Percentiles rank a stretch among this genome's conserved stretches.
Evolutionary conservation across 2,113 vertebrate species (phyloP).

Genomic region (Chauna torquata): DNA sequence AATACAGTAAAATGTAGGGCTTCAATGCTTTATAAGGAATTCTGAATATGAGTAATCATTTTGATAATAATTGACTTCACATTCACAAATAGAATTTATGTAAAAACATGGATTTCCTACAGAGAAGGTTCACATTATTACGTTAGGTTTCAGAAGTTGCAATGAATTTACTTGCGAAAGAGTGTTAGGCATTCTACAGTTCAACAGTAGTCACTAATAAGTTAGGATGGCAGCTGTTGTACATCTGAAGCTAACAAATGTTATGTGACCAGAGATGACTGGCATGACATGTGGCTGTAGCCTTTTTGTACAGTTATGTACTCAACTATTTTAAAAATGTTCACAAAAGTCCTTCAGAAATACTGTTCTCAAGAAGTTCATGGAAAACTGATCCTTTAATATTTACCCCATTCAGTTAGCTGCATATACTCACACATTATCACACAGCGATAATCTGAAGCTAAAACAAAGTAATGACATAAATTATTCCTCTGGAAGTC

Average conservation of each 20-base stretch:
- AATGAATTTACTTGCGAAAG: not conserved
- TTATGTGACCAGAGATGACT: constrained; percentile 76
- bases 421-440: constrained; percentile 53
- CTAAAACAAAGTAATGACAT: constrained; percentile 7
- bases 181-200: not conserved
- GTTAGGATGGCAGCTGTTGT: constrained; percentile 72
- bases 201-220: constrained; percentile 58
- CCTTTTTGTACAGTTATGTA: constrained; percentile 69
- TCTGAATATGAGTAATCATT: not conserved
- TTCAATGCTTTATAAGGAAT: not conserved
- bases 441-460: constrained; percentile 6
- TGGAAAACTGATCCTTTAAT: constrained; percentile 42
- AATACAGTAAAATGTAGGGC: not conserved
- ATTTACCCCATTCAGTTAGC: constrained; percentile 1
- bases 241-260: constrained; percentile 77
- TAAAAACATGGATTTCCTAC: not conserved
- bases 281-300: constrained; percentile 69
- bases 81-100: not conserved
- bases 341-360: constrained; percentile 63
- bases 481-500: constrained; percentile 24
- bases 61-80: not conserved
- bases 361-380: constrained; percentile 47
- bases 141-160: not conserved
- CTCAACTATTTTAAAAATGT: constrained; percentile 73
- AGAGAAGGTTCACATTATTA: not conserved